Percentiles rank a stretch among this genome's conserved stretches.
phyloP scores from a whole-genome alignment of 2,888 invertebrate genomes.

The Caenorhabditis auriculariae region DNA sequence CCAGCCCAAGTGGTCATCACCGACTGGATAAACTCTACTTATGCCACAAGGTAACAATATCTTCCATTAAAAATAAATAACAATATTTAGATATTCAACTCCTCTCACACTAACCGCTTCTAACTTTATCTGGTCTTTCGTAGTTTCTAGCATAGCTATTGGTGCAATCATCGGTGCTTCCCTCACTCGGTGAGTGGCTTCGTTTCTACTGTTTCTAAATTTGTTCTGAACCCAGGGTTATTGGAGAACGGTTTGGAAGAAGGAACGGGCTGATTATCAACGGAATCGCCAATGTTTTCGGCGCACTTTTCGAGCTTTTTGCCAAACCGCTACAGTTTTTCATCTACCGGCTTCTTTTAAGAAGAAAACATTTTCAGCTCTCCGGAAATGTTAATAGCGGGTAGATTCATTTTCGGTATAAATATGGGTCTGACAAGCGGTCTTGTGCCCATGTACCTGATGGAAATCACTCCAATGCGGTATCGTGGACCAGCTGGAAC shows the following conservation, averaged over 20 bases:
- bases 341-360: neutral
- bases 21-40: slow-evolving; percentile 61
- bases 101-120: slow-evolving; percentile 37
- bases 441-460: slow-evolving; percentile 65
- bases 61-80: neutral
- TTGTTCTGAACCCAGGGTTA: slow-evolving; percentile 36
- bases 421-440: slow-evolving; percentile 66
- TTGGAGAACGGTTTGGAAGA: slow-evolving; percentile 65
- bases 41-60: slow-evolving; percentile 34
- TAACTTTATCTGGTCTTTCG: slow-evolving; percentile 64
- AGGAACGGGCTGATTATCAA: slow-evolving; percentile 59
- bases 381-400: slow-evolving; percentile 66
- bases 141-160: slow-evolving; percentile 63
- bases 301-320: slow-evolving; percentile 64
- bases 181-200: slow-evolving; percentile 57
- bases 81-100: slow-evolving; percentile 23
- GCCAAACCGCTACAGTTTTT: slow-evolving; percentile 55
- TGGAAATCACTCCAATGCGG: slow-evolving; percentile 65
- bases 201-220: neutral
- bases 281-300: slow-evolving; percentile 62
- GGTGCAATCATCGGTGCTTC: slow-evolving; percentile 61
- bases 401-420: slow-evolving; percentile 64
- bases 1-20: slow-evolving; percentile 54
- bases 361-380: slow-evolving; percentile 25
- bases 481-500: slow-evolving; percentile 66